Percentiles rank a stretch among this genome's conserved stretches.
phyloP scores from a whole-genome alignment of 2,888 invertebrate species.

The Ligdia adustata region DNA sequence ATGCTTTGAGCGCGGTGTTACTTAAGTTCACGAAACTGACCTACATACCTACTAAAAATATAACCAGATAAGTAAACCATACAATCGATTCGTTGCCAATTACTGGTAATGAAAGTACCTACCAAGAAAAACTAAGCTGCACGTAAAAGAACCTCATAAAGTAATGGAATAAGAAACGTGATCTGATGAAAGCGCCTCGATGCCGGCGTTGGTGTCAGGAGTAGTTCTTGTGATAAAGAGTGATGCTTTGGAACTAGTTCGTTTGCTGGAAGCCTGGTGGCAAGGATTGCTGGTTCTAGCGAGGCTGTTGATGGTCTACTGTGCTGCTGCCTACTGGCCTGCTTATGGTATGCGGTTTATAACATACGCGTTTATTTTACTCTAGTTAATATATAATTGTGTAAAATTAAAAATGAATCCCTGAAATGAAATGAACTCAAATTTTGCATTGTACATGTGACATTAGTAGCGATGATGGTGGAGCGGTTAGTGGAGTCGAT shows the following conservation, averaged over 20 bases:
- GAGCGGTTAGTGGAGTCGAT: too few relatives aligned
- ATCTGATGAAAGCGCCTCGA: slow-evolving; percentile 37
- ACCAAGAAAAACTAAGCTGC: too few relatives aligned
- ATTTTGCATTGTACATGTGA: too few relatives aligned
- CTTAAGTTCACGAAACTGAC: too few relatives aligned
- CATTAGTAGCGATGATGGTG: too few relatives aligned
- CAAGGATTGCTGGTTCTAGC: slow-evolving; percentile 76
- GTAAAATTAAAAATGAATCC: not conserved
- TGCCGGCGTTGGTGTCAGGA: slow-evolving; percentile 56
- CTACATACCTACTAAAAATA: too few relatives aligned
- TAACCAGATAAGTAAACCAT: too few relatives aligned
- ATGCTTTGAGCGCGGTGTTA: too few relatives aligned
- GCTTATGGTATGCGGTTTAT: slow-evolving; percentile 54
- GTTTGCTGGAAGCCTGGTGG: slow-evolving; percentile 81
- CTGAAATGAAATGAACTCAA: too few relatives aligned
- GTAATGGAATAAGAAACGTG: slow-evolving; percentile 6
- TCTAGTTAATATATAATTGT: not conserved
- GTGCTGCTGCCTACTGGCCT: slow-evolving; percentile 19
- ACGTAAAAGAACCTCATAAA: too few relatives aligned
- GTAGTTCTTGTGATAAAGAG: slow-evolving; percentile 60
- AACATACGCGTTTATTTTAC: not conserved
- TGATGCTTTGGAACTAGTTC: slow-evolving; percentile 73
- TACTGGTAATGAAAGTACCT: too few relatives aligned
- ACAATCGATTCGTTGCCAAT: too few relatives aligned
- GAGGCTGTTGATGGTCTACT: slow-evolving; percentile 69